These are phyloP conservation scores for Gambusia yucatana DNA, from an alignment of 2,797 vertebrate species.

Conservation along the genomic window DNA sequence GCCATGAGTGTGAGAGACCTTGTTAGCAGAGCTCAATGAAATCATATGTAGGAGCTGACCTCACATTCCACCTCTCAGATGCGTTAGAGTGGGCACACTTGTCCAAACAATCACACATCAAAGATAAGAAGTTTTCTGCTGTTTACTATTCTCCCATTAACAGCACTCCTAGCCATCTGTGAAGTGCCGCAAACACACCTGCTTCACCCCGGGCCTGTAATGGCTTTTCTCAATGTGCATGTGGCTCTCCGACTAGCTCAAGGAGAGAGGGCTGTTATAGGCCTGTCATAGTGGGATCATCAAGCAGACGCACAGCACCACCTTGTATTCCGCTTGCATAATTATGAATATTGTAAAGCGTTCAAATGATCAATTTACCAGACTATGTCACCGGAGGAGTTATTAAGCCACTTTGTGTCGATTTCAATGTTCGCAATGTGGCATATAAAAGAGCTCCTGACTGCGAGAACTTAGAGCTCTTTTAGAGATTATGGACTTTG, in stretches of 20 bases:
- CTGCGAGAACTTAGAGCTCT: constrained; percentile 54
- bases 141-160: constrained; percentile 80
- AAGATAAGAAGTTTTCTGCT: constrained; percentile 74
- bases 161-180: constrained; percentile 81
- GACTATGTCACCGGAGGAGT: constrained; percentile 73
- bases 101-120: constrained; percentile 66
- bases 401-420: constrained; percentile 79
- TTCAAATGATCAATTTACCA: constrained; percentile 78
- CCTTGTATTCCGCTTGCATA: constrained; percentile 72
- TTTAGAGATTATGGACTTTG: constrained; percentile 47
- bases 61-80: constrained; percentile 37
- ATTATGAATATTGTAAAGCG: constrained; percentile 80
- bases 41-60: constrained; percentile 54
- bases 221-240: constrained; percentile 83
- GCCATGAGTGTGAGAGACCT: constrained; percentile 34
- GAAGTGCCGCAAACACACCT: constrained; percentile 82
- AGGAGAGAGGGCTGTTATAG: constrained; percentile 74
- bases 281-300: constrained; percentile 78
- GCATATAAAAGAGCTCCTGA: constrained; percentile 57
- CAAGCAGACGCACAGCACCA: constrained; percentile 75
- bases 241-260: constrained; percentile 68
- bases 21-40: constrained; percentile 54
- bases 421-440: constrained; percentile 76
- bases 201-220: constrained; percentile 80
- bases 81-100: constrained; percentile 39